Evolutionary conservation across 2,797 vertebrate species (phyloP), one percentile per base, ranked within the genome.

Genomic region (Cryptoprocta ferox): DNA sequence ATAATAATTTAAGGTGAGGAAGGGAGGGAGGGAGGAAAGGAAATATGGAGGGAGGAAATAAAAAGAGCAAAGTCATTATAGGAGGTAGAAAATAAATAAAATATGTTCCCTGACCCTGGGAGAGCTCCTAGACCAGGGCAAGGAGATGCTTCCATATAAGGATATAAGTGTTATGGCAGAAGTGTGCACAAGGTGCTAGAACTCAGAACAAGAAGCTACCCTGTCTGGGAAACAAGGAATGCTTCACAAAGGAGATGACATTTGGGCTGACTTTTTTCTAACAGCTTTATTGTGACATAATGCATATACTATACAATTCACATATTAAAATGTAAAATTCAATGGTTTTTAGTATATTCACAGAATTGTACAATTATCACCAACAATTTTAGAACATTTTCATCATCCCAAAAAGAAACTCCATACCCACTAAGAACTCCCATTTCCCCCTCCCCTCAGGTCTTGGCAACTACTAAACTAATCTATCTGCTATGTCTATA

Each of bases 311-410:
- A 37, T 61, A n/a, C 5, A 91, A 61, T 37, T 65, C 80, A 65
- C 61, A n/a, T 66, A 66, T 63, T 88, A 53, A 88, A 88, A 35
- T 65, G 28, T 71, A 53, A 81, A 82, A 30, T 89, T 75, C 61
- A 63, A 16, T 75, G 6, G 7, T 15, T 81, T 81, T 82, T 63
- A 65, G 26, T 94, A 73, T 81, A 73, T 63, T 94, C 19, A 50
- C 65, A 75, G 42, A 82, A 32, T 63, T 88, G 30, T 19, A 18
- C 2, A 14, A 6, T 35, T 39, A 50, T 88, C 56, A 82, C 30
- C 15, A 89, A 14, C 28, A 73, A 53, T 81, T 94, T 94, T 75
- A 82, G 53, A 81, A 94, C n/a, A 89, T 65, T 89, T 80, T 65
- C 11, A 53, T 81, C 30, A 81, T 15, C 14, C 56, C 12, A 0